Evolutionary conservation across 2,797 vertebrate genomes (phyloP), one percentile per base, ranked within the genome.

Genomic region (Acanthopagrus latus): DNA sequence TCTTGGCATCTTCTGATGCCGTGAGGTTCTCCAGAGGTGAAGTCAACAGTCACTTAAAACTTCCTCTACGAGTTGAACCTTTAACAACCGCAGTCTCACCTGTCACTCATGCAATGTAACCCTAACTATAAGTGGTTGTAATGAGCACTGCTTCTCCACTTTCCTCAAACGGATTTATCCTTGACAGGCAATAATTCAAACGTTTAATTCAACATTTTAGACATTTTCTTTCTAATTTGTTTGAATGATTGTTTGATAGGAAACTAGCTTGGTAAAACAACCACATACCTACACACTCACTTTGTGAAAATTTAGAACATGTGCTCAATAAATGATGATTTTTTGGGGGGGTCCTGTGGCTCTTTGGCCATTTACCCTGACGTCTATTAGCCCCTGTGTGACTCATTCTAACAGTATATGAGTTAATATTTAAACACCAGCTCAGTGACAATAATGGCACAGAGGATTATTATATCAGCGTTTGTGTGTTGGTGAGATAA

Each of bases 401-500:
- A 60, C 5, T 63, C 41, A 71, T 25, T 59, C 41, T 13, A 57
- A 59, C 16, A 55, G 17, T 27, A 58, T 21, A 20, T 18, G 2
- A 67, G 23, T 60, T 80, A 48, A 50, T 41, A 71, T 79, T 60
- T 59, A 71, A 50, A 80, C 16, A 17, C 41, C 6, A 20, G 16
- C 51, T 27, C 8, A 67, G 29, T 25, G 41, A 46, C 2, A 63
- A 48, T 66, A 62, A 74, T 33, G 21, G 1, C 57, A 38, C 11
- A 25, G 55, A 69, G 33, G 63, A 90, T 92, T 79, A 76, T 50
- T 33, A 58, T 46, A 55, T 43, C 56, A 71, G 11, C 29, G 4
- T 64, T 48, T 64, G 43, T 85, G 41, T 74, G 47, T 65, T 60
- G 33, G 5, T 55, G 47, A 69, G 18, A 75, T 85, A 71, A 84